Conservation (phyloP, 2,797 vertebrate genomes). For the Rhinella marina region DNA sequence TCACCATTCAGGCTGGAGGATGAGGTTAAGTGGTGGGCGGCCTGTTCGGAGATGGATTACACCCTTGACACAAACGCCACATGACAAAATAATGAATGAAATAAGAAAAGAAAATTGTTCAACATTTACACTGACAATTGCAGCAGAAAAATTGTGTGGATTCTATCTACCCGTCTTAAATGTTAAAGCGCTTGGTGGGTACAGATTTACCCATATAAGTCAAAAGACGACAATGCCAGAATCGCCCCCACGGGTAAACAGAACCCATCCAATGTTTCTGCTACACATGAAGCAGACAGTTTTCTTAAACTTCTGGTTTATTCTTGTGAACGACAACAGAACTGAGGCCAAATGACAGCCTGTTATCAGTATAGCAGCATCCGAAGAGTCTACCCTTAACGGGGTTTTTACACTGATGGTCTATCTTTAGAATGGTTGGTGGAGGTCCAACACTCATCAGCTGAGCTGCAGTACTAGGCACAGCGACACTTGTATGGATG, state of each 20-base stretch:
- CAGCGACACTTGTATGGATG: neutral
- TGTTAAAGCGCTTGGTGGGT: neutral
- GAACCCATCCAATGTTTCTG: neutral
- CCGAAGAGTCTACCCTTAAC: neutral
- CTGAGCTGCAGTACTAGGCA: neutral
- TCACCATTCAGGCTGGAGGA: no score
- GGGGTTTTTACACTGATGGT: neutral
- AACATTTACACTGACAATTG: neutral
- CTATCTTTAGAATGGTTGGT: neutral
- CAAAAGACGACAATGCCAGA: neutral
- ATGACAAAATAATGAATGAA: no score
- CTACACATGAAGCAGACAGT: neutral
- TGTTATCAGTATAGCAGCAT: neutral
- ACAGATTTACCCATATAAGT: no score
- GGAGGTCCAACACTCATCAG: neutral
- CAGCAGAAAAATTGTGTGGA: neutral
- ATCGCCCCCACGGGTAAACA: neutral
- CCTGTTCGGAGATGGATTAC: no score
- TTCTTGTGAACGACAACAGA: neutral
- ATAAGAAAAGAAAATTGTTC: no score
- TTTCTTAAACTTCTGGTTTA: neutral
- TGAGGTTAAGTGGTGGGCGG: no score
- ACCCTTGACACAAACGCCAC: no score
- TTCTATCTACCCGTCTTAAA: neutral
- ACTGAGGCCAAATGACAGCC: neutral